Evolutionary conservation across 2,888 invertebrate genomes (phyloP).

Genomic region (Idaea aversata): DNA sequence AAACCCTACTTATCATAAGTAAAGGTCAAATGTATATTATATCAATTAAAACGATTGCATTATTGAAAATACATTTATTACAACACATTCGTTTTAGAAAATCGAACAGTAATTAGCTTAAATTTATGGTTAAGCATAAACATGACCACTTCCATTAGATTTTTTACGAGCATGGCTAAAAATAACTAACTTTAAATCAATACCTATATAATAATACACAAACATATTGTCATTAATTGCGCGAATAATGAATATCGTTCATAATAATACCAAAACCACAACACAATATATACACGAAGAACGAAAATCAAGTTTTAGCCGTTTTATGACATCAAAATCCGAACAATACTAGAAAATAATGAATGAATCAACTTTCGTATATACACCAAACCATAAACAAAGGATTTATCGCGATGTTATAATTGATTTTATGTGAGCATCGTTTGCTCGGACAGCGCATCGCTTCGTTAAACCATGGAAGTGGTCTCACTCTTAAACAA

Average conservation of each 20-base stretch:
- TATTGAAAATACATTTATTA: constrained; percentile 18
- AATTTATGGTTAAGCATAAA: constrained; percentile 11
- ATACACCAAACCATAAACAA: background rate
- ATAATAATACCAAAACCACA: background rate
- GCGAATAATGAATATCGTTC: background rate
- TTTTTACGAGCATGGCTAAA: background rate
- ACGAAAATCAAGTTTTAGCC: constrained; percentile 2
- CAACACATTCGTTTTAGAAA: constrained; percentile 14
- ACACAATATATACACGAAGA: constrained; percentile 6
- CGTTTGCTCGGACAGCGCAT: background rate
- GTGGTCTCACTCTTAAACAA: constrained; percentile 11
- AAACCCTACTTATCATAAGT: too few species aligned
- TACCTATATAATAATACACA: background rate
- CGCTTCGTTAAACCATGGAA: constrained; percentile 3
- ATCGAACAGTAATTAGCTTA: constrained; percentile 12
- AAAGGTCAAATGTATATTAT: background rate
- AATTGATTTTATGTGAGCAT: background rate
- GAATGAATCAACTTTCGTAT: background rate
- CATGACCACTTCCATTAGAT: constrained; percentile 6
- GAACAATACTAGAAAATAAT: background rate
- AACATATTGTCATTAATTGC: background rate
- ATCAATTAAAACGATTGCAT: background rate
- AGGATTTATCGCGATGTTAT: background rate
- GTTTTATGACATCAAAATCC: background rate
- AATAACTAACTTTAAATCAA: background rate